Evolutionary conservation across 1,140 invertebrate species (phyloP).

Genomic region (Drosophila chauvacae): DNA sequence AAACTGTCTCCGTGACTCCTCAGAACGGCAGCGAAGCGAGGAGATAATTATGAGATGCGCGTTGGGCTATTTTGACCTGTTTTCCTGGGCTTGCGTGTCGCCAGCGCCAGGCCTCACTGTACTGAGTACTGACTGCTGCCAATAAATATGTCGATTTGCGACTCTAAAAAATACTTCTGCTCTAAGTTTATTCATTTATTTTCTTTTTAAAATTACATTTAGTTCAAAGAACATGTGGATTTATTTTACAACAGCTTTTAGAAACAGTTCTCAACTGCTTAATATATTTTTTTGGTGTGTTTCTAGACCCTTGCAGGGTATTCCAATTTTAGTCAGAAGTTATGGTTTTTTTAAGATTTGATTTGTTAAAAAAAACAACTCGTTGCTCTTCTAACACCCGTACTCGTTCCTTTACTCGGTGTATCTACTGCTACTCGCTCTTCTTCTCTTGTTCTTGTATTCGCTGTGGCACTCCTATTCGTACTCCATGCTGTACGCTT

Average conservation of each 20-base stretch:
- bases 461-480: background rate
- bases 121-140: background rate
- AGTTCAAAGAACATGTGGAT: background rate
- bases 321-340: background rate
- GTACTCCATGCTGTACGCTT: background rate
- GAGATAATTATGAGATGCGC: conserved; percentile 84
- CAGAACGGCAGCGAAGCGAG: conserved; percentile 77
- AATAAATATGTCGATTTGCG: background rate
- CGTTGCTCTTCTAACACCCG: background rate
- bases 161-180: no score
- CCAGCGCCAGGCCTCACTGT: conserved; percentile 10
- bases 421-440: background rate
- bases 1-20: conserved; percentile 75
- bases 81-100: conserved; percentile 12
- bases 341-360: background rate
- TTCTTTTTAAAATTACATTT: background rate
- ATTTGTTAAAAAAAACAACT: no score
- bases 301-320: background rate
- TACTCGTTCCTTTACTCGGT: background rate
- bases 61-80: conserved; percentile 65
- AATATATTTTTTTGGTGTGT: background rate
- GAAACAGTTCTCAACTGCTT: background rate
- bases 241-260: background rate
- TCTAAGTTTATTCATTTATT: background rate
- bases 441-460: background rate